A percentile compares a stretch with the other conserved stretches of the same genome.
These are phyloP conservation scores for Smutsia temminckii DNA, from an alignment of 2,797 vertebrate species.

Conservation along the genomic window DNA sequence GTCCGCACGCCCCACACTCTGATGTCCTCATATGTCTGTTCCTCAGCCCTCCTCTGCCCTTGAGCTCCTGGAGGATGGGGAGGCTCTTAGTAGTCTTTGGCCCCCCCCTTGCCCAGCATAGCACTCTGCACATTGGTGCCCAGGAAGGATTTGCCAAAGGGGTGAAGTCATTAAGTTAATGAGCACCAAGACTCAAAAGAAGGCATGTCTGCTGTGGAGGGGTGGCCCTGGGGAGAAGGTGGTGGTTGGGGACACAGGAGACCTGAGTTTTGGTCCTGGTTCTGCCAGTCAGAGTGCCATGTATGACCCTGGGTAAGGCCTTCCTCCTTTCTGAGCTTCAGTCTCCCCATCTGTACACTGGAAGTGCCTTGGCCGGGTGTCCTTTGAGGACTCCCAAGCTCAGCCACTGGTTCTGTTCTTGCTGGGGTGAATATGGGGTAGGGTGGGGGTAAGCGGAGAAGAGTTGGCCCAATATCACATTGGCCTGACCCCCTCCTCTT, in stretches of 20 bases:
- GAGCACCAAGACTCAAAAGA: neutral
- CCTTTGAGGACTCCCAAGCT: conserved; percentile 17
- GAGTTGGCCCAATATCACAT: neutral
- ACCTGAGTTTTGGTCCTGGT: neutral
- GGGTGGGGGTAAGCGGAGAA: neutral
- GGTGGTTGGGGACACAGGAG: neutral
- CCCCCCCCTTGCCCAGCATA: neutral
- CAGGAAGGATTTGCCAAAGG: neutral
- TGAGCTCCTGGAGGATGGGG: neutral
- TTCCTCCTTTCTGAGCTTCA: conserved; percentile 79
- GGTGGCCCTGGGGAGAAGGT: neutral
- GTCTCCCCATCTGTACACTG: conserved; percentile 51
- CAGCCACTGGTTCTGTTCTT: neutral
- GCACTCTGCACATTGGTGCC: neutral
- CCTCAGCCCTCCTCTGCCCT: neutral
- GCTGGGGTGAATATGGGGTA: neutral
- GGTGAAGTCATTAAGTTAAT: neutral
- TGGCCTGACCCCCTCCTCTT: neutral
- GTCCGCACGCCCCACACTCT: neutral
- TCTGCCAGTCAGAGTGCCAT: neutral
- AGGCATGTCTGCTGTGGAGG: neutral
- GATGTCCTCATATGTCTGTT: too few relatives aligned
- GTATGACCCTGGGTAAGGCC: conserved; percentile 37
- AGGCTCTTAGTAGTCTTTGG: neutral
- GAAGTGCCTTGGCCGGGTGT: conserved; percentile 56